A percentile compares a stretch with the other conserved stretches of the same genome.
Conservation (phyloP, 2,113 vertebrate genomes). For the Phylloscopus whistleri region DNA sequence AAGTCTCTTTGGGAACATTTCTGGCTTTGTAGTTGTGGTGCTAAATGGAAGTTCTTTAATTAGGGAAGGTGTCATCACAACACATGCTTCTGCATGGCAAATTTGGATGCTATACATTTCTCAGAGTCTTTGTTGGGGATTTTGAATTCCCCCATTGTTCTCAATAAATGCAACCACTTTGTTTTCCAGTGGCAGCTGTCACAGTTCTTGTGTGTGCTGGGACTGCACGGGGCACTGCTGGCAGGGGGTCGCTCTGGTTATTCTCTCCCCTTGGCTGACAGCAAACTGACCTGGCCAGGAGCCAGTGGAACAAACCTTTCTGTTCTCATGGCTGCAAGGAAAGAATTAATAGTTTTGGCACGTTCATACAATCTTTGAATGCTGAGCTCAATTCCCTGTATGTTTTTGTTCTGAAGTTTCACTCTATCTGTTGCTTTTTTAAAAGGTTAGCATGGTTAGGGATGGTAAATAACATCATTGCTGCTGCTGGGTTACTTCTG, state of each 20-base stretch:
- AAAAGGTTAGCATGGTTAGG: background rate
- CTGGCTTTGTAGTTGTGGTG: background rate
- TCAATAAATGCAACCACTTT: background rate
- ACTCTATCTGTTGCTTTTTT: background rate
- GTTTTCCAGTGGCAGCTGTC: conserved; percentile 46
- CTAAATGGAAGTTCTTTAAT: conserved; percentile 14
- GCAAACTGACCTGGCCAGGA: background rate
- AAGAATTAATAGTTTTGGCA: conserved; percentile 16
- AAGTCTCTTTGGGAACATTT: background rate
- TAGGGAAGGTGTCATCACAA: conserved; percentile 27
- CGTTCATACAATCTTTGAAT: background rate
- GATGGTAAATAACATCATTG: background rate
- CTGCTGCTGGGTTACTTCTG: background rate
- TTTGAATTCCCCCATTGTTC: conserved; percentile 25
- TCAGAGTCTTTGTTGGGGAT: conserved; percentile 23
- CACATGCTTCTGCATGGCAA: background rate
- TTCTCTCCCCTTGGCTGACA: background rate
- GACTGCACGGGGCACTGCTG: background rate
- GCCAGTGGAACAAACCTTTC: conserved; percentile 35
- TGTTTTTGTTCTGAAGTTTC: background rate
- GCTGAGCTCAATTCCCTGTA: background rate
- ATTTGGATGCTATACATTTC: conserved; percentile 20
- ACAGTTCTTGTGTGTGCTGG: background rate
- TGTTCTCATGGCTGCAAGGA: background rate
- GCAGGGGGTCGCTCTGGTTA: background rate